Base-by-base conservation (phyloP, 2,888 invertebrate genomes). In the Stictocephala bisonia region DNA sequence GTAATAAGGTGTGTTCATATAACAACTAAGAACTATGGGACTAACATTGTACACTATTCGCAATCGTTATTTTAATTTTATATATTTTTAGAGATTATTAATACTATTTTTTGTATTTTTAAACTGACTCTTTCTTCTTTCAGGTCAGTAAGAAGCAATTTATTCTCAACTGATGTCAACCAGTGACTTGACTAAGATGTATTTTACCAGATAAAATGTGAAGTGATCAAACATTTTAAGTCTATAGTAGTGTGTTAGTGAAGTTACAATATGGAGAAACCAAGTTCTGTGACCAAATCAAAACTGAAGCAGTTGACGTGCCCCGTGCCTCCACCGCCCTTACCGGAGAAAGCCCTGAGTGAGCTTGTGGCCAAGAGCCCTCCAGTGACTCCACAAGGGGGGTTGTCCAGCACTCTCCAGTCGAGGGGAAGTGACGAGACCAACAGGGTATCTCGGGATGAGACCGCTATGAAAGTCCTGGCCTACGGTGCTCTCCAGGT, bases 331-430 rank as follows among this genome's bases (percentile, higher is more conserved):
- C 27, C 58, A 6, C 70, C 70, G 2, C 70, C 53, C 6, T 56
- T 70, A 0, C 69, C 56, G 40, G 68, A 68, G 27, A 68, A 67
- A 27, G 50, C 51, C 13, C 18, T 41, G 20, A 40, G 26, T 13
- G 44, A 20, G 2, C 58, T 58, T 27, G 78, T 78, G 7, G 78
- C 77, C 22, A 78, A 78, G 71, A 75, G 76, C 13, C 78, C 78
- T 1, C 75, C 77, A 3, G 51, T 51, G 3, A 24, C 26, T 0
- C n/a, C 41, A 2, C 7, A 41, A 6, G 22, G 22, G 26, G 27
- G 40, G 7, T 20, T 56, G 7, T 18, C 26, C 11, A 41, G 58
- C 13, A 71, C 70, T 7, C 44, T 71, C 2, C 56, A 71, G 48
- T 44, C 58, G 4, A 24, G 70, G 20, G 35, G 64, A 22, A 29